These are phyloP conservation scores for Lampris incognitus DNA, from an alignment of 2,113 vertebrate genomes.

Conservation along the genomic window DNA sequence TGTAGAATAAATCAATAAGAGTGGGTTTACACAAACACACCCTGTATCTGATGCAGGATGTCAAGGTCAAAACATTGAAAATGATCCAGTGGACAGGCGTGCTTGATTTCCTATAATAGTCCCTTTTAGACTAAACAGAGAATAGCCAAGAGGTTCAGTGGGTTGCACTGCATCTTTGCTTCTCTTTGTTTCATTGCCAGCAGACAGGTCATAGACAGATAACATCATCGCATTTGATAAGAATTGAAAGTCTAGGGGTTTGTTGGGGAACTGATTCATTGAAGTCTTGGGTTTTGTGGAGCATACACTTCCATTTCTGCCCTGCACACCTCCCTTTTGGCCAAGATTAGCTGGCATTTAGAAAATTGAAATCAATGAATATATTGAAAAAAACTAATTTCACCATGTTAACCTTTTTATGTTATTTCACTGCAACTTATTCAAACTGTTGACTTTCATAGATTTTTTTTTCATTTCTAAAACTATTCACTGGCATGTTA, in stretches of 20 bases:
- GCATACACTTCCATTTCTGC: background rate
- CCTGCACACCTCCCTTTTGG: background rate
- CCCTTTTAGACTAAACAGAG: background rate
- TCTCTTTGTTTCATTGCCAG: background rate
- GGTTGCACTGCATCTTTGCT: background rate
- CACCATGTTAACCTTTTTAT: too few species aligned
- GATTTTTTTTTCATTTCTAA: too few species aligned
- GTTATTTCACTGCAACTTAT: too few species aligned
- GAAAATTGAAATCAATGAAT: too few species aligned
- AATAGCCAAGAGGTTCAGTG: background rate
- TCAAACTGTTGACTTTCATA: too few species aligned
- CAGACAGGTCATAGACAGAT: background rate
- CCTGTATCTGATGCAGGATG: too few species aligned
- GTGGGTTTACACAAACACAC: too few species aligned
- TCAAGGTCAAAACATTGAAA: background rate
- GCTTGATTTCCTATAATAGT: background rate
- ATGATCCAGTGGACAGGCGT: background rate
- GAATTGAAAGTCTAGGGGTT: background rate
- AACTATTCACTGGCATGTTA: too few species aligned
- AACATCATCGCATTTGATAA: background rate
- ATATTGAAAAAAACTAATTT: too few species aligned
- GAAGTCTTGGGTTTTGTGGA: background rate
- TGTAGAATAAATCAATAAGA: too few species aligned
- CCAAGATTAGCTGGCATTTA: background rate
- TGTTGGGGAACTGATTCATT: background rate